Base-by-base conservation (phyloP, 2,888 invertebrate genomes). In the Litoditis marina region DNA sequence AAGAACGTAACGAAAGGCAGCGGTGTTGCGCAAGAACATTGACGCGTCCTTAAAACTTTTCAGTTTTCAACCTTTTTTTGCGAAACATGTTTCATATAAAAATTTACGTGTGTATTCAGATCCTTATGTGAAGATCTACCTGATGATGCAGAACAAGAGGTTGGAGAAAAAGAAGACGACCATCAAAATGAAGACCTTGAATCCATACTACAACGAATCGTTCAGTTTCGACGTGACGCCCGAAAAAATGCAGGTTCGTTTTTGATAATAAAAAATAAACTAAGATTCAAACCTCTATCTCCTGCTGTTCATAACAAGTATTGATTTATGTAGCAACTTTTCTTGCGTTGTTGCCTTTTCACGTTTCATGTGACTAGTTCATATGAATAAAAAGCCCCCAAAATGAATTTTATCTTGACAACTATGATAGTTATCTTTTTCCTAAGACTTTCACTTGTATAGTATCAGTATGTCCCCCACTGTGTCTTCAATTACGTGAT, bases 81-180 rank as follows among this genome's bases (percentile, higher is more conserved):
- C n/a, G n/a, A n/a, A n/a, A n/a, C n/a, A n/a, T n/a, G n/a, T 36
- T 36, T 36, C n/a, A 36, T 36, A n/a, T n/a, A 16, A n/a, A 19
- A n/a, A n/a, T n/a, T n/a, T n/a, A n/a, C n/a, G n/a, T n/a, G n/a
- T n/a, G n/a, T 28, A 39, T 68, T 47, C 53, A 71, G 75, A 98
- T 91, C 96, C 96, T 82, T 98, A 98, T 88, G 96, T 98, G 86
- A 99, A 99, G 88, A 95, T 99, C 85, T 95, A 96, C 83, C 88
- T 99, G 85, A 94, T 98, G 92, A 94, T 94, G 88, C 96, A 96
- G 85, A 96, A 94, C 84, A 99, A 99, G 88, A 90, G 98, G 84
- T 89, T 98, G 86, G 98, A 99, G 90, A 99, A 99, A 90, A 98
- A 98, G 91, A 99, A 99, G 89, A 99, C 98, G 84, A 96, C 95